Evolutionary conservation across 1,140 invertebrate genomes (phyloP), one percentile per base, ranked within the genome.

Genomic region (Philotrypesis tridentata): DNA sequence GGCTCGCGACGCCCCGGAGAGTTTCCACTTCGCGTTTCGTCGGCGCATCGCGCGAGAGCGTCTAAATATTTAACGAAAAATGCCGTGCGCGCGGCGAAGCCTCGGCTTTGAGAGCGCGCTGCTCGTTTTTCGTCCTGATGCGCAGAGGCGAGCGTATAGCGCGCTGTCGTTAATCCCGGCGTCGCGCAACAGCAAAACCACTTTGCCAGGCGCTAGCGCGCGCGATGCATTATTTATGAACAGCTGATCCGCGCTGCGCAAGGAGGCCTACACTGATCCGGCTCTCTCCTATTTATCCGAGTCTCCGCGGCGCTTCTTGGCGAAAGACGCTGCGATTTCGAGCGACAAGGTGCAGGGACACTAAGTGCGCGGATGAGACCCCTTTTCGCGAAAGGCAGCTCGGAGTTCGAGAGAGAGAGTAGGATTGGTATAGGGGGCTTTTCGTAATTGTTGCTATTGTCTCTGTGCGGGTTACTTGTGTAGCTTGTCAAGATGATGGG

Each of bases 381-480:
- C 43, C 43, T 27, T 43, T 5, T 29, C 14, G n/a, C n/a, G 55
- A 33, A 33, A 17, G 21, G 21, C 7, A 29, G 63, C 63, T 12
- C 7, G 61, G 14, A 55, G 48, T 55, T 55, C 17, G 3, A 55
- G 48, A 55, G 21, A 14, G 48, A 55, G 48, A n/a, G 40, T 43
- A 11, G 9, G 33, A 37, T 37, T 37, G 4, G 33, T 9, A n/a
- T n/a, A 37, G 6, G 60, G 27, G 14, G n/a, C 60, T 37, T 76
- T 29, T 43, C 12, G 12, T 68, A 78, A 78, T 78, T 78, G 25
- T 78, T 68, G 40, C 76, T 55, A 78, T 78, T 78, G 76, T 78
- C 63, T 76, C 31, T 48, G n/a, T n/a, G 25, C 7, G 25, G 63
- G 23, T 68, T 17, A 48, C 76, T 68, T 40, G 9, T 65, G 33